A percentile compares a stretch with the other conserved stretches of the same genome.
Evolutionary conservation across 2,113 vertebrate species (phyloP).

Genomic region (Chionis minor): DNA sequence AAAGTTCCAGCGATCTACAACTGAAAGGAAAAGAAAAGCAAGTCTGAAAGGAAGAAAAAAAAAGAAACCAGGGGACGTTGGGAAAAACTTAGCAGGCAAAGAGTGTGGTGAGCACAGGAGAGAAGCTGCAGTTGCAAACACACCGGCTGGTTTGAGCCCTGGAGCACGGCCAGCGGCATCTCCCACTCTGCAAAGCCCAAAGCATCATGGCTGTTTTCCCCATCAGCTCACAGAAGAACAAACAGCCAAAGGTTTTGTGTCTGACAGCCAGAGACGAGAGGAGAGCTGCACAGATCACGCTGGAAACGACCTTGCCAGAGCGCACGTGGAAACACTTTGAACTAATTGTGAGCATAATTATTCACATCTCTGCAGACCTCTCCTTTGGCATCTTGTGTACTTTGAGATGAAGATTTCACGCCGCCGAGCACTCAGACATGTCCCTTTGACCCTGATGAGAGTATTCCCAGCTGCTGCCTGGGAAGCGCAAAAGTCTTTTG

Average conservation of each 20-base stretch:
- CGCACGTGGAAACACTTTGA: neutral
- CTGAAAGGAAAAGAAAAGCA: neutral
- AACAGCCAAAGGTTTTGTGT: neutral
- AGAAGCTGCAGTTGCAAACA: neutral
- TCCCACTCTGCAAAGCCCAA: neutral
- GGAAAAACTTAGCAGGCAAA: neutral
- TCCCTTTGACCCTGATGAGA: neutral
- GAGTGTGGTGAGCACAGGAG: neutral
- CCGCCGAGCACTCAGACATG: neutral
- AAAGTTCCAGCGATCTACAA: neutral
- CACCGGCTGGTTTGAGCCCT: fast-evolving
- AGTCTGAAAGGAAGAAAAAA: neutral
- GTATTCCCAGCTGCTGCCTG: neutral
- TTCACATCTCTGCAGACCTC: neutral
- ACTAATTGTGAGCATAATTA: neutral
- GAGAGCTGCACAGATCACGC: neutral
- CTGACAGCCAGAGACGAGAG: neutral
- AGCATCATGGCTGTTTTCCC: fast-evolving
- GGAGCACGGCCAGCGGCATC: neutral
- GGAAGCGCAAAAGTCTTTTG: neutral
- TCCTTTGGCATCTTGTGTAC: neutral
- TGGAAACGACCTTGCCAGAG: neutral
- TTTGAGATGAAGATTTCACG: neutral
- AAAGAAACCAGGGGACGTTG: neutral
- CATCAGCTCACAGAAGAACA: neutral